Conservation (phyloP, 2,888 invertebrate genomes). For the Harpalus rubripes region DNA sequence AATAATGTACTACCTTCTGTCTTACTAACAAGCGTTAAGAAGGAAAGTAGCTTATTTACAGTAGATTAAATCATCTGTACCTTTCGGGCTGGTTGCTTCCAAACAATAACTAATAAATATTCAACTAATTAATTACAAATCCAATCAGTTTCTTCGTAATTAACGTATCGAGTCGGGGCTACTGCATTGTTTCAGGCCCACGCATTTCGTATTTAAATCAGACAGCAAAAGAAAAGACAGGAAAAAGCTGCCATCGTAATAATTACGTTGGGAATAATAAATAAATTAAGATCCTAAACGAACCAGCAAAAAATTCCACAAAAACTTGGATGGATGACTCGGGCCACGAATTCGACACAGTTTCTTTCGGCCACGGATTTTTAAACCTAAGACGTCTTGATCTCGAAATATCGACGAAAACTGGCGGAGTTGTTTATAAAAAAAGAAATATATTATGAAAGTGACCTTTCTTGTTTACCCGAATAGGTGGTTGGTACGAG, state of each 20-base stretch:
- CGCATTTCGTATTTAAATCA: slow-evolving; percentile 60
- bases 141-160: slow-evolving; percentile 61
- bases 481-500: no score
- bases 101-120: slow-evolving; percentile 64
- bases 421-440: no score
- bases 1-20: slow-evolving; percentile 14
- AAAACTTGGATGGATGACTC: not conserved
- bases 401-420: no score
- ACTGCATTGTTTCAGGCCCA: slow-evolving; percentile 46
- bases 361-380: not conserved
- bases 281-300: slow-evolving; percentile 55
- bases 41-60: slow-evolving; percentile 16
- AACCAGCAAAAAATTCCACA: slow-evolving; percentile 7
- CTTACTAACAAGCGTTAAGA: slow-evolving; percentile 30
- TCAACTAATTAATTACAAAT: slow-evolving; percentile 56
- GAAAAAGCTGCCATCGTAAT: slow-evolving; percentile 51
- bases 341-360: not conserved
- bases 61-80: slow-evolving; percentile 24
- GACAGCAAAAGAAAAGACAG: slow-evolving; percentile 29
- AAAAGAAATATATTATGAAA: no score
- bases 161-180: slow-evolving; percentile 42
- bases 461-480: no score
- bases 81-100: slow-evolving; percentile 8
- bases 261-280: slow-evolving; percentile 61
- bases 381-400: no score